Conservation (phyloP, 2,113 vertebrate species). For the Argyrosomus japonicus region DNA sequence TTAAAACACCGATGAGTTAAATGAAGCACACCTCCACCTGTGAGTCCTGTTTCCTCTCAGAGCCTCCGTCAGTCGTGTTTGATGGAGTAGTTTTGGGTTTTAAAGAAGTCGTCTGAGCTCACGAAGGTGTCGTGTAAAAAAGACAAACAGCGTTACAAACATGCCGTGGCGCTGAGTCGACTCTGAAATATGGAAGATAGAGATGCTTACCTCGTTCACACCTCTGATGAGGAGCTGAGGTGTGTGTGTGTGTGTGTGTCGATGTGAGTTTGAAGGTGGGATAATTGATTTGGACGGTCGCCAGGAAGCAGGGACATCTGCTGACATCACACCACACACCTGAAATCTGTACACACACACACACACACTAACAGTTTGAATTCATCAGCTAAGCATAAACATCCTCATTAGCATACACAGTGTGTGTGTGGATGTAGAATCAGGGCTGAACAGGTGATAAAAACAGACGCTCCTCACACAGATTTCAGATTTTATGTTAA, state of each 20-base stretch:
- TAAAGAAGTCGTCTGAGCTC: background rate
- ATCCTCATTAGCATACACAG: background rate
- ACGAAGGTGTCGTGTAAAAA: background rate
- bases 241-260: slow-evolving; percentile 33
- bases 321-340: slow-evolving; percentile 50
- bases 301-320: slow-evolving; percentile 77
- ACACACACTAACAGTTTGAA: background rate
- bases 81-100: background rate
- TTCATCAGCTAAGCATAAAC: background rate
- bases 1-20: too few relatives aligned
- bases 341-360: slow-evolving; percentile 28
- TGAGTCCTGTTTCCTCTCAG: too few relatives aligned
- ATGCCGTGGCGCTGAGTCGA: background rate
- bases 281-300: slow-evolving; percentile 83
- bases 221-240: slow-evolving; percentile 72
- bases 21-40: too few relatives aligned
- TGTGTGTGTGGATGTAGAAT: background rate
- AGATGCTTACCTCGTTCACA: slow-evolving; percentile 81
- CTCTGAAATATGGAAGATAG: slow-evolving; percentile 24
- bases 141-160: background rate
- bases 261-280: slow-evolving; percentile 51
- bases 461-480: background rate
- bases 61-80: too few relatives aligned
- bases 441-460: background rate
- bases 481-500: background rate